phyloP scores from a whole-genome alignment of 2,797 vertebrate genomes.

The Anisognathus igniventris region DNA sequence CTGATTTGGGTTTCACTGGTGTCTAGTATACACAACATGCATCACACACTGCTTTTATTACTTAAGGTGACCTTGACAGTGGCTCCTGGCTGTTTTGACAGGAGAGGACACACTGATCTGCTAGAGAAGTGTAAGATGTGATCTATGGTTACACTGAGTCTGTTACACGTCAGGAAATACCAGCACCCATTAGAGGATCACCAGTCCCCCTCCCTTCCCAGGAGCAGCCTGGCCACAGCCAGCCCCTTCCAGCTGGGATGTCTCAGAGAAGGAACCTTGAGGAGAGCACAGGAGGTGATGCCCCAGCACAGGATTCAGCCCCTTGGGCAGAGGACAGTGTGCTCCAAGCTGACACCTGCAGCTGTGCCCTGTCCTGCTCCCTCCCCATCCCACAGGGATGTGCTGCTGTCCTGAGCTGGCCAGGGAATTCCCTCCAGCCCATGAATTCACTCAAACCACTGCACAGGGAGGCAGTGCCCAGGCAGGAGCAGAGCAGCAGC shows the following conservation, averaged over 20 bases:
- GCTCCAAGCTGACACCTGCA: not conserved
- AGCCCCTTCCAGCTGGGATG: not conserved
- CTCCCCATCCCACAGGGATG: not conserved
- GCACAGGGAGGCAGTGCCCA: rapidly evolving
- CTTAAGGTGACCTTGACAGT: not conserved
- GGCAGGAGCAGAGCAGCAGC: not conserved
- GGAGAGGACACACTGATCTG: not conserved
- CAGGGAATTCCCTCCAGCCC: not conserved
- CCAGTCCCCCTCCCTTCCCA: not conserved
- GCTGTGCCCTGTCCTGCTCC: not conserved
- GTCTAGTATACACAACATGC: rapidly evolving
- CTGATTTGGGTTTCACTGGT: not conserved
- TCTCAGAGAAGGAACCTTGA: not conserved
- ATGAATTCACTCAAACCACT: rapidly evolving
- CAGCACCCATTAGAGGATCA: not conserved
- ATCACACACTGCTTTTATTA: not conserved
- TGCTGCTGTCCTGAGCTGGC: not conserved
- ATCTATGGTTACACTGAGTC: not conserved
- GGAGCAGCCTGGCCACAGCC: not conserved
- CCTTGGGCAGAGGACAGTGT: rapidly evolving
- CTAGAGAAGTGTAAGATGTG: not conserved
- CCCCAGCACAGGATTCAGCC: not conserved
- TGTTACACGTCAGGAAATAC: rapidly evolving
- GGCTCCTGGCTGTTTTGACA: not conserved
- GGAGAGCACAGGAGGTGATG: not conserved